Conservation (phyloP, 2,888 invertebrate genomes). For the Drosophila ezoana region DNA sequence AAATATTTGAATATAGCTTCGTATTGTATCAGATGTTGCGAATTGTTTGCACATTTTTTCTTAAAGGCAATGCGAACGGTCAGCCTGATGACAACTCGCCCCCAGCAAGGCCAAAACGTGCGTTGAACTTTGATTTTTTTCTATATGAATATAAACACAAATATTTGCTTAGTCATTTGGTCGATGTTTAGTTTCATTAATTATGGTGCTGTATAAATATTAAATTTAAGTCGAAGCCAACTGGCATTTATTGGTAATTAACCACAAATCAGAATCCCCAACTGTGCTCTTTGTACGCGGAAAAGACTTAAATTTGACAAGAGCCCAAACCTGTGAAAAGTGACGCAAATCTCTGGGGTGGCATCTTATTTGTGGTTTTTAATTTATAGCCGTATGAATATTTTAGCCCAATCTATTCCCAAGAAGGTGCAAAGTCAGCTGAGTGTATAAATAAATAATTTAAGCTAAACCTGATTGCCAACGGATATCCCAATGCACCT, state of each 20-base stretch:
- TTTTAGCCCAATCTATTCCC: constrained; percentile 1
- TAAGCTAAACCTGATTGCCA: constrained; percentile 9
- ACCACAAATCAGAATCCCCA: constrained; percentile 15
- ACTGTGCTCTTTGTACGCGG: constrained; percentile 52
- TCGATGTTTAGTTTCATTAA: constrained; percentile 56
- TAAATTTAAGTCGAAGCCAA: constrained; percentile 16
- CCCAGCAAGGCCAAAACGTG: constrained; percentile 61
- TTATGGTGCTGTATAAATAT: constrained; percentile 63
- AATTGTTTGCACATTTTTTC: constrained; percentile 27
- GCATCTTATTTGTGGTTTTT: constrained; percentile 16
- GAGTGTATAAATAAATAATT: constrained; percentile 1
- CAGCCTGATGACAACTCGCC: constrained; percentile 11
- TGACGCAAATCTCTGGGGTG: not conserved
- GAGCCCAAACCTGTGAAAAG: not conserved
- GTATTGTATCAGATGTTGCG: constrained; percentile 26
- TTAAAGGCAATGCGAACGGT: constrained; percentile 19
- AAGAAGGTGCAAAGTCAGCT: constrained; percentile 6
- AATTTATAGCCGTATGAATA: constrained; percentile 20
- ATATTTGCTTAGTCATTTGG: constrained; percentile 63
- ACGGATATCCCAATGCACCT: not conserved
- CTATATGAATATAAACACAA: constrained; percentile 34
- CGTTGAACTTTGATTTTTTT: constrained; percentile 66
- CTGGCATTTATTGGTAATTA: constrained; percentile 38
- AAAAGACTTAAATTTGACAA: constrained; percentile 36
- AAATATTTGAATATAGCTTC: constrained; percentile 40